A percentile compares a stretch with the other conserved stretches of the same genome.
These are phyloP conservation scores for Drosophila micromelanica DNA, from an alignment of 1,140 invertebrate genomes.

Conservation along the genomic window DNA sequence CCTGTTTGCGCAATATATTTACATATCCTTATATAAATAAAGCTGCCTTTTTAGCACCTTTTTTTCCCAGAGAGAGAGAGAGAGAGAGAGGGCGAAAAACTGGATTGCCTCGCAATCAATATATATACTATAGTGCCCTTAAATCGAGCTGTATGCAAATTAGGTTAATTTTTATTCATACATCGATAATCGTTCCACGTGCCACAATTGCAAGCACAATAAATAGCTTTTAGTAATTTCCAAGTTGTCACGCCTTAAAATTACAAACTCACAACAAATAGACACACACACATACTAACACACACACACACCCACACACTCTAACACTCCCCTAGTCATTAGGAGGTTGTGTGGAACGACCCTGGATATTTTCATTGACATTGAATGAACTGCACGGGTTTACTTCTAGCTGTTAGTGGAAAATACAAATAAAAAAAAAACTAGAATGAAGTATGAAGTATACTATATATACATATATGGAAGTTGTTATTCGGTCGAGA, in stretches of 20 bases:
- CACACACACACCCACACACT: neutral
- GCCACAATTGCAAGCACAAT: neutral
- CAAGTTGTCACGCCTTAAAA: neutral
- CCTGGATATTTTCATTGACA: no score
- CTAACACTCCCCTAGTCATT: no score
- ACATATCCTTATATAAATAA: constrained; percentile 6
- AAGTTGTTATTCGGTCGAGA: no score
- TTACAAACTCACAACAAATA: neutral
- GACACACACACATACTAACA: neutral
- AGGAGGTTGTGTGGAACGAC: no score
- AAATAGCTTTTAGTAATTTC: neutral
- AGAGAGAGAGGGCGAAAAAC: neutral
- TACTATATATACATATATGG: no score
- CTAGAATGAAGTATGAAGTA: no score
- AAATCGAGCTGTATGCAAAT: neutral
- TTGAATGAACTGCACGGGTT: no score
- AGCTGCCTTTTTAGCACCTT: constrained; percentile 23
- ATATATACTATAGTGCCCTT: neutral
- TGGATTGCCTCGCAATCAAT: constrained; percentile 1
- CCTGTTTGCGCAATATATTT: constrained; percentile 4
- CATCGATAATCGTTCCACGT: neutral
- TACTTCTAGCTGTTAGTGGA: no score
- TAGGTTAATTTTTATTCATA: constrained; percentile 5
- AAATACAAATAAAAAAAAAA: no score
- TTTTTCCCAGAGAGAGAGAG: constrained; percentile 4